phyloP scores from a whole-genome alignment of 2,888 invertebrate species.

The Stenurella melanura region DNA sequence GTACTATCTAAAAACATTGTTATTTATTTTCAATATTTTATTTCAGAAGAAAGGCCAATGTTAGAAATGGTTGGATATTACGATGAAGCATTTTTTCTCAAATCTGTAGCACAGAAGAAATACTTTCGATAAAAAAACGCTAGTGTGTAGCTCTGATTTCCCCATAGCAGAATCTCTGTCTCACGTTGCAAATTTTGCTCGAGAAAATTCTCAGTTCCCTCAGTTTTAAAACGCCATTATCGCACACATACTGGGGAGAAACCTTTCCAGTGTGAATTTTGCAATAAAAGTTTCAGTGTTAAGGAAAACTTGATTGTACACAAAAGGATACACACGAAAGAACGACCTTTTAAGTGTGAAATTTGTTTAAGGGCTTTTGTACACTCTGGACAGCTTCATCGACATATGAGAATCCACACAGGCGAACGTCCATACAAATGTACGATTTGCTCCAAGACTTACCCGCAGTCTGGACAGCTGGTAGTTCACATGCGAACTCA shows the following conservation, averaged over 20 bases:
- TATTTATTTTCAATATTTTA: slow-evolving; percentile 62
- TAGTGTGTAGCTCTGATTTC: slow-evolving; percentile 79
- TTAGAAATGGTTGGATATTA: slow-evolving; percentile 76
- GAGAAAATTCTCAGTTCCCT: slow-evolving; percentile 93
- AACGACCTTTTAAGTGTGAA: slow-evolving; percentile 91
- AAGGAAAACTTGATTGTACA: slow-evolving; percentile 95
- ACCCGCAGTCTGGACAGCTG: slow-evolving; percentile 92
- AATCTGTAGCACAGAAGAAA: slow-evolving; percentile 66
- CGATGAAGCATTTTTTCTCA: slow-evolving; percentile 71
- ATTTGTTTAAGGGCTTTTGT: slow-evolving; percentile 93
- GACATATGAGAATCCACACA: slow-evolving; percentile 93
- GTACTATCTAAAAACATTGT: slow-evolving; percentile 52
- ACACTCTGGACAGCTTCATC: slow-evolving; percentile 91
- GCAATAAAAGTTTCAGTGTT: slow-evolving; percentile 93
- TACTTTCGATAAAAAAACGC: slow-evolving; percentile 73
- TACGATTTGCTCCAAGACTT: slow-evolving; percentile 90
- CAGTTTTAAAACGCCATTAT: slow-evolving; percentile 88
- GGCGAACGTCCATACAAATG: slow-evolving; percentile 94
- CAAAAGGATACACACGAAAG: slow-evolving; percentile 92
- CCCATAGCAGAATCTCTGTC: slow-evolving; percentile 73
- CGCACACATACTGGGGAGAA: slow-evolving; percentile 93
- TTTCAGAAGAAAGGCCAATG: slow-evolving; percentile 74
- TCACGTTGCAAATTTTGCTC: slow-evolving; percentile 88
- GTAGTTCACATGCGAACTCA: slow-evolving; percentile 94
- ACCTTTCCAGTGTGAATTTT: slow-evolving; percentile 91